phyloP scores from a whole-genome alignment of 2,797 vertebrate genomes.

The Balearica regulorum region DNA sequence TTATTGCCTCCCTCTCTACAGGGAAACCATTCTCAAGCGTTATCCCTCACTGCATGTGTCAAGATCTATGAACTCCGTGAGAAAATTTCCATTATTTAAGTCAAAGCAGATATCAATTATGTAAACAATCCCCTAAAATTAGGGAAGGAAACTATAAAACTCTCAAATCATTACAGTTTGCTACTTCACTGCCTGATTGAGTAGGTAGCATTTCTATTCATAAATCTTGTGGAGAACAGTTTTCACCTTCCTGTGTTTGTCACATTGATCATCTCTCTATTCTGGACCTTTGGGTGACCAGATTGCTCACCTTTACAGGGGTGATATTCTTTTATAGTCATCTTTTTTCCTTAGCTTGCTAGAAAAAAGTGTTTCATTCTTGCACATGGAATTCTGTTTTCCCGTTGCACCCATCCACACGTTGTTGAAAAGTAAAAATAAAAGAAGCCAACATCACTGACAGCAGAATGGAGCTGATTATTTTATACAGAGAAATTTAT shows the following conservation, averaged over 20 bases:
- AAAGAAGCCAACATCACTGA: background rate
- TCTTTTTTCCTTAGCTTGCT: background rate
- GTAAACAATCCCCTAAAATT: slow-evolving; percentile 2
- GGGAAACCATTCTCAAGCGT: background rate
- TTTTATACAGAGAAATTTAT: background rate
- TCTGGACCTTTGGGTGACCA: background rate
- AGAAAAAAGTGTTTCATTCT: background rate
- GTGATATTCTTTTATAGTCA: background rate
- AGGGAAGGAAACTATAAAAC: background rate
- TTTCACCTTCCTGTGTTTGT: background rate
- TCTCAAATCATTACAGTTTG: background rate
- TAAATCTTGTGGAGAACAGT: background rate
- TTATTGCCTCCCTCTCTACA: background rate
- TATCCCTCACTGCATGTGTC: background rate
- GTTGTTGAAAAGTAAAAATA: background rate
- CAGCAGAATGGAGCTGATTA: background rate
- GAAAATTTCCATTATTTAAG: background rate
- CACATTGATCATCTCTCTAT: background rate
- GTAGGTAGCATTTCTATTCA: background rate
- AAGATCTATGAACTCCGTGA: slow-evolving; percentile 2
- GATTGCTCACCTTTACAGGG: background rate
- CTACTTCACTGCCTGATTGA: background rate
- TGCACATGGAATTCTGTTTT: background rate
- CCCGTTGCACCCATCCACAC: background rate
- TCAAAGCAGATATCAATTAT: background rate